Evolutionary conservation across 1,140 invertebrate species (phyloP), one percentile per base, ranked within the genome.

Genomic region (Apis dorsata): DNA sequence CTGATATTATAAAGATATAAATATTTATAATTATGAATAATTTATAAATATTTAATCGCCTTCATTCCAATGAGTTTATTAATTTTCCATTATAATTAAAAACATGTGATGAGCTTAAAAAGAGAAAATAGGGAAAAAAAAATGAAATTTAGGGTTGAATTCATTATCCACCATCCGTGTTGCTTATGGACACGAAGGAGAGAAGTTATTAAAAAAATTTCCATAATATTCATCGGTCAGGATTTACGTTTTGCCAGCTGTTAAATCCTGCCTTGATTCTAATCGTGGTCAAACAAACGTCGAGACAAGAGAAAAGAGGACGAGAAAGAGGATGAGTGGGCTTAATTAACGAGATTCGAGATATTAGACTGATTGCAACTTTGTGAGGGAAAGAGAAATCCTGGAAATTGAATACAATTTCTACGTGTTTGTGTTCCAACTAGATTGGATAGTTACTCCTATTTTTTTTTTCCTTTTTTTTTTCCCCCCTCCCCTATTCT

Each of bases 311-410:
- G 17, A 44, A 34, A 10, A n/a, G 24, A 17, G 13, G 10, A 4
- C 7, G 11, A 28, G 24, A 8, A 19, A 13, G 17, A 49, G 51
- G 28, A 44, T 8, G 28, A 34, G 59, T 19, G 78, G 10, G 55
- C 28, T 75, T 75, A 75, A 81, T 73, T 73, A 81, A 81, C 70
- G 70, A 68, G 79, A 75, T 57, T 57, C 71, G 34, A 57, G 62
- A 75, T 68, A 68, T 81, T 68, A 75, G 71, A 65, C 59, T 71
- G 78, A 79, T 79, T 51, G 62, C 60, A 53, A 11, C 2, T 10
- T 5, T n/a, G 2, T n/a, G 70, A 7, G 66, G 15, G 76, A 24
- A 8, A 21, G 19, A 15, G 21, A 21, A 12, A n/a, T 73, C 28
- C n/a, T 49, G 78, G 49, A 21, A 72, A 80, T 62, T 21, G 44